Conservation (phyloP, 1,140 invertebrate genomes). For the Periplaneta americana region DNA sequence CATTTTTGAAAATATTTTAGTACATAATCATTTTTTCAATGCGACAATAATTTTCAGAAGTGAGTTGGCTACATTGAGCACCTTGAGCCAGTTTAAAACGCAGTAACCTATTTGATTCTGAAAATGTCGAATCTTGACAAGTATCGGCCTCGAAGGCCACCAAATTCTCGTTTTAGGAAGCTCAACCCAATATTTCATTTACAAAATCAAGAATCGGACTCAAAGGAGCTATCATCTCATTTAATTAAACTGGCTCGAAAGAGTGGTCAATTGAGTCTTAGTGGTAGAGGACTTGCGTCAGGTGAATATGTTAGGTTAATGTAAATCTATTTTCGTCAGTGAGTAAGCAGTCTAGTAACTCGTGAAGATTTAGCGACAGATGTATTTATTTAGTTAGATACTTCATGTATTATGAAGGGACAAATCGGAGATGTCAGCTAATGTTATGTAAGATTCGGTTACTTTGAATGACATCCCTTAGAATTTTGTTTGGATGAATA, state of each 20-base stretch:
- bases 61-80: too few species aligned
- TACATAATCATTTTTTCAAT: too few species aligned
- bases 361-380: not conserved
- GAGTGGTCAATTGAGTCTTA: slow-evolving; percentile 73
- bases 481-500: too few species aligned
- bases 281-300: slow-evolving; percentile 60
- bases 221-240: slow-evolving; percentile 55
- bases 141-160: not conserved
- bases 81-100: too few species aligned
- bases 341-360: not conserved
- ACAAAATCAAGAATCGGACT: slow-evolving; percentile 59
- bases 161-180: slow-evolving; percentile 1
- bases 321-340: not conserved
- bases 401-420: not conserved
- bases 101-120: too few species aligned
- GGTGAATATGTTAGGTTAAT: slow-evolving; percentile 37
- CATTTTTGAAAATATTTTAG: too few species aligned
- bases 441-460: not conserved
- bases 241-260: slow-evolving; percentile 71
- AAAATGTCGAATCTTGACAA: not conserved
- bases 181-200: slow-evolving; percentile 61
- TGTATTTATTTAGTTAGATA: not conserved
- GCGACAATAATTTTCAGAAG: too few species aligned
- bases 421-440: not conserved
- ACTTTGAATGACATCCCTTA: too few species aligned